These are phyloP conservation scores for Ictalurus furcatus DNA, from an alignment of 2,113 vertebrate genomes.

Conservation along the genomic window DNA sequence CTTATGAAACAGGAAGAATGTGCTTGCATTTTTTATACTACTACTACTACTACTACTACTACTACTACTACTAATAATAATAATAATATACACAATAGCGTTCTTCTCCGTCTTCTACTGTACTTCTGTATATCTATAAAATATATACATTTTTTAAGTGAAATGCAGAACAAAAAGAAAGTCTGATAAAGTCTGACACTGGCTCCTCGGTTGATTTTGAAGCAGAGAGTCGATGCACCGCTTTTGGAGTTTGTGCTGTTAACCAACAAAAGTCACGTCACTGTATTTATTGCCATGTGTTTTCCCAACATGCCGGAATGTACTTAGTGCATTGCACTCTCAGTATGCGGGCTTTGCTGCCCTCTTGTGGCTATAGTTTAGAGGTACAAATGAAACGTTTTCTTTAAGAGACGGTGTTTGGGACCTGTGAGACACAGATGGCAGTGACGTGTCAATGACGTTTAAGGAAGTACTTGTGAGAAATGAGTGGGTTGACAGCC, in stretches of 20 bases:
- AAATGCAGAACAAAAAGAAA: no score
- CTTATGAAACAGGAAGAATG: no score
- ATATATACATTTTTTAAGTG: no score
- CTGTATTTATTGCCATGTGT: neutral
- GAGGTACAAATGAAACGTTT: neutral
- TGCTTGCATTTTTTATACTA: no score
- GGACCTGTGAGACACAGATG: neutral
- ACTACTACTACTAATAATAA: no score
- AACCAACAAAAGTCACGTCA: neutral
- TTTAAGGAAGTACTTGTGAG: conserved; percentile 1
- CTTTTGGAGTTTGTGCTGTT: neutral
- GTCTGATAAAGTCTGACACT: no score
- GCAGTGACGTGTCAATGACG: conserved; percentile 5
- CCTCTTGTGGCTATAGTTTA: conserved; percentile 35
- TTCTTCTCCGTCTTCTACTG: no score
- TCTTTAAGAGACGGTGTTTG: neutral
- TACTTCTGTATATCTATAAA: no score
- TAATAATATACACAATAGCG: no score
- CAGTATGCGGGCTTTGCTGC: conserved; percentile 17
- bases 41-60: no score
- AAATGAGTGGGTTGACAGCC: neutral
- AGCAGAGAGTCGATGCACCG: no score
- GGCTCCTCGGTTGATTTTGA: no score
- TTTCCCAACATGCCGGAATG: neutral
- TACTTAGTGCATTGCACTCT: neutral